phyloP scores from a whole-genome alignment of 2,888 invertebrate species.

The Argyresthia albistria region DNA sequence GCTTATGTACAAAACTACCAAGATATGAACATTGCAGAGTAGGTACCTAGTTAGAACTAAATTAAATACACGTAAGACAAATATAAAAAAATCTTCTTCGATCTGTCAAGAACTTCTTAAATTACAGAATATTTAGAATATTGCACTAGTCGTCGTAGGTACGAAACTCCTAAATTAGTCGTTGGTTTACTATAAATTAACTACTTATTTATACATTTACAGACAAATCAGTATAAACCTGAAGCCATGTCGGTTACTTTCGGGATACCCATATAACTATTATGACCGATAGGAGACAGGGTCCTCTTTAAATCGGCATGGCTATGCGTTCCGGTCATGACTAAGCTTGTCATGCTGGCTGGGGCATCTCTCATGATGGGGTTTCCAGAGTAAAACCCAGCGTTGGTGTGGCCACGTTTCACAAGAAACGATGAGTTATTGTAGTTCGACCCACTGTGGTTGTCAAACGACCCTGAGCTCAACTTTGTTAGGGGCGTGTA shows the following conservation, averaged over 20 bases:
- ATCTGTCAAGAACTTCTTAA: background rate
- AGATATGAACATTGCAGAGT: constrained; percentile 28
- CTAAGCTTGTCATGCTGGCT: constrained; percentile 60
- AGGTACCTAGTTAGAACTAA: background rate
- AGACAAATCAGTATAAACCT: constrained; percentile 73
- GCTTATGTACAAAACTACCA: constrained; percentile 62
- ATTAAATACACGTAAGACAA: background rate
- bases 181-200: constrained; percentile 44
- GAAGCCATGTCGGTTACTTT: constrained; percentile 83
- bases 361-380: constrained; percentile 59
- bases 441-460: constrained; percentile 31
- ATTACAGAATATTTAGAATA: constrained; percentile 21
- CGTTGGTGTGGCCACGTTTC: constrained; percentile 74
- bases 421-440: constrained; percentile 70
- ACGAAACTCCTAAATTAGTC: constrained; percentile 60
- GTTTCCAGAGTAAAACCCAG: constrained; percentile 77
- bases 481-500: constrained; percentile 43
- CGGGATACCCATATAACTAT: constrained; percentile 54
- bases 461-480: constrained; percentile 43
- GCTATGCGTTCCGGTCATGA: constrained; percentile 52
- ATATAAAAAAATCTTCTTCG: background rate
- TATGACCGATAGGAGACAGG: constrained; percentile 48
- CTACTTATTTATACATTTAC: constrained; percentile 4
- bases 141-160: constrained; percentile 62
- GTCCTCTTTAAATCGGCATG: constrained; percentile 60